Base-by-base conservation (phyloP, 64 coral and sea anemone genomes). In the Montipora sp. region DNA sequence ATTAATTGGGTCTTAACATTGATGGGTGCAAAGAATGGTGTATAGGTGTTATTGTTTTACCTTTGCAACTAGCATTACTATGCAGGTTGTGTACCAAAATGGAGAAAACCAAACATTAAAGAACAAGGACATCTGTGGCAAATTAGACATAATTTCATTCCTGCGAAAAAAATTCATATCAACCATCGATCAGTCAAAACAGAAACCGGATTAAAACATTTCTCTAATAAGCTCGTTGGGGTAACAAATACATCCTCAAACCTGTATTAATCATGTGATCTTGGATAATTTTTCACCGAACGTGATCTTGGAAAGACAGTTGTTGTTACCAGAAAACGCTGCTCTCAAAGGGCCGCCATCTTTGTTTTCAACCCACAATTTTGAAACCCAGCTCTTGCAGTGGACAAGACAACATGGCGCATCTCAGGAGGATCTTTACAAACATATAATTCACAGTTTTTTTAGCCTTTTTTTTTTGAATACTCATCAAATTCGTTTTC, bases 91-190 rank as follows among this genome's bases (percentile, higher is more conserved):
- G 85, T 94, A 99, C 98, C 98, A 99, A 83, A 96, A 96, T 13
- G 94, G 89, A 14, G 98, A 99, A 89, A 96, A 99, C 79, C 94
- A 93, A 10, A 66, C 94, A 83, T 99, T 99, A 46, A 99, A 99
- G 92, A 94, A 99, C 7, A 99, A 78, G 11, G 94, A 89, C 98
- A 99, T 99, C 94, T 99, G 98, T 45, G 94, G 77, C 14, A 99
- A 80, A 77, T 99, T 87, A 46, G 98, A 99, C 8, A 99, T 92
- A 77, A 99, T 84, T 61, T 99, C 98, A 89, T 95, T 99, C 98
- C 98, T 99, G 59, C 12, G 77, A 87, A 78, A 59, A 66, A 75
- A 93, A 77, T 50, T 53, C 14, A 8, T 10, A 58, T 14, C 23
- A 24, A 24, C 23, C 23, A n/a, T n/a, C n/a, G n/a, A 24, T 24